phyloP scores from a whole-genome alignment of 2,113 vertebrate genomes.

The Colistium nudipinnis region DNA sequence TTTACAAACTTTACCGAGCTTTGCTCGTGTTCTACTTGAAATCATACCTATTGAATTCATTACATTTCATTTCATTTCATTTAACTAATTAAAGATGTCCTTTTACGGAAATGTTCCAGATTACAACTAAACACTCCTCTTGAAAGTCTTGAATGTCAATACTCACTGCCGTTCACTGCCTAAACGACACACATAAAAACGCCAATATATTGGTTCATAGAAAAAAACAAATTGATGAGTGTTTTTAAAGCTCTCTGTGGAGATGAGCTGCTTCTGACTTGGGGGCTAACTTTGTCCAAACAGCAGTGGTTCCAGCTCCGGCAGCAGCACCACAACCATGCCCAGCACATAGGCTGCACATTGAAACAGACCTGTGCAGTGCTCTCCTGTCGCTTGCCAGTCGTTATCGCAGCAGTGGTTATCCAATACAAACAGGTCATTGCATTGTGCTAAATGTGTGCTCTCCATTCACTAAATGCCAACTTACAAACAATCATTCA shows the following conservation, averaged over 20 bases:
- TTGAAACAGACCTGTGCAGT: slow-evolving; percentile 13
- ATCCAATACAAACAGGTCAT: slow-evolving; percentile 46
- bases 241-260: neutral
- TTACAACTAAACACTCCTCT: neutral
- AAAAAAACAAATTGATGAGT: neutral
- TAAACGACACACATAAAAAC: neutral
- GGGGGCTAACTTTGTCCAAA: neutral
- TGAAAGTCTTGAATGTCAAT: neutral
- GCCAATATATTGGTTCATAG: neutral
- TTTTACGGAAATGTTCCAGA: neutral
- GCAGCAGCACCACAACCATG: neutral
- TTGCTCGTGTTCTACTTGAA: too few species aligned
- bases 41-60: too few species aligned
- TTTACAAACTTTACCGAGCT: too few species aligned
- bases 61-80: too few species aligned
- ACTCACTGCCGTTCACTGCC: neutral
- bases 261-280: neutral
- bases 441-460: slow-evolving; percentile 28
- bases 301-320: neutral
- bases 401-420: slow-evolving; percentile 4
- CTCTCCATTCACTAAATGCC: slow-evolving; percentile 12
- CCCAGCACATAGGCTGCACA: neutral
- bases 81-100: too few species aligned
- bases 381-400: neutral
- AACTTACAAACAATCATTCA: slow-evolving; percentile 14